phyloP scores from a whole-genome alignment of 2,888 invertebrate genomes.

The Rutpela maculata region DNA sequence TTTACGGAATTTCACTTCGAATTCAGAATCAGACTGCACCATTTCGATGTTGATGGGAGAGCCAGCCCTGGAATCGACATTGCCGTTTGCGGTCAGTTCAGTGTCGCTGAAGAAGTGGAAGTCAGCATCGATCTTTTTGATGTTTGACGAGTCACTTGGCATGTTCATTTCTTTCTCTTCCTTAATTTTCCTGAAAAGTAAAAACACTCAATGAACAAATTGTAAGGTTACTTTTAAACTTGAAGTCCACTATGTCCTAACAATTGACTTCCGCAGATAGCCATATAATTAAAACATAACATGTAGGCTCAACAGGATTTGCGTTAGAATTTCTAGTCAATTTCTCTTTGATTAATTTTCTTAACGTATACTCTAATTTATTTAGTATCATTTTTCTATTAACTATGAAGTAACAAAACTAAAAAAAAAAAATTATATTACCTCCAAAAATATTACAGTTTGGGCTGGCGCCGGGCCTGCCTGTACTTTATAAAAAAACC shows the following conservation, averaged over 20 bases:
- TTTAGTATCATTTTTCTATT: no score
- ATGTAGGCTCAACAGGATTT: no score
- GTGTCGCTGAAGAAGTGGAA: conserved; percentile 96
- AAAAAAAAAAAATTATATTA: no score
- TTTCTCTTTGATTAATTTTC: no score
- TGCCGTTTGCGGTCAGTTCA: conserved; percentile 85
- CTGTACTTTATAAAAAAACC: neutral
- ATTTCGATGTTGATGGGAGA: conserved; percentile 81
- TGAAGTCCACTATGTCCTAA: no score
- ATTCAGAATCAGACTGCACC: conserved; percentile 93
- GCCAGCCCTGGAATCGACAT: conserved; percentile 79
- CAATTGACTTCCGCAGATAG: no score
- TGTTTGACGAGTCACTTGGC: conserved; percentile 52
- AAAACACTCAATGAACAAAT: conserved; percentile 13
- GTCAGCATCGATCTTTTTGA: conserved; percentile 78
- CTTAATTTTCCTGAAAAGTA: conserved; percentile 43
- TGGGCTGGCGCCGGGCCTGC: neutral
- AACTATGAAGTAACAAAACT: no score
- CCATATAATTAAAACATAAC: no score
- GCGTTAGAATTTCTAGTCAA: no score
- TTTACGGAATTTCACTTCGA: conserved; percentile 81
- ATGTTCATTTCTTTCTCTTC: conserved; percentile 40
- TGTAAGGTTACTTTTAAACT: neutral
- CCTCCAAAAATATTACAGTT: neutral
- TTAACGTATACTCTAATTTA: no score